Evolutionary conservation across 35 echinoderm and acorn worm genomes (phyloP).

Genomic region (Stichopus chloronotus): DNA sequence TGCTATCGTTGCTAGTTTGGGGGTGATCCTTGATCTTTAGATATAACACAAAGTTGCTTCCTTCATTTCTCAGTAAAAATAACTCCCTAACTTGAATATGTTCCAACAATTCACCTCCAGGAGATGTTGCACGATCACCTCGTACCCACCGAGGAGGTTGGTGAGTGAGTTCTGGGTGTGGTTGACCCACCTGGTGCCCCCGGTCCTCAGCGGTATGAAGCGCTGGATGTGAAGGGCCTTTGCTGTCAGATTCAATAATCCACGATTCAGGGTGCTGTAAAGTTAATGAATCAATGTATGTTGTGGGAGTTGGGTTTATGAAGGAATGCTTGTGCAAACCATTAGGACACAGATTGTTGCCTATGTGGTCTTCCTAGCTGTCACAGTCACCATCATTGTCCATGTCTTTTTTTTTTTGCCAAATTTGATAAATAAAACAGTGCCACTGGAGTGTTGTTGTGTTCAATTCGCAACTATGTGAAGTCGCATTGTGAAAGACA

Average conservation of each 20-base stretch:
- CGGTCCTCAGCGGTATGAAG: neutral
- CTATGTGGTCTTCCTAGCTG: neutral
- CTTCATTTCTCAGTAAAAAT: neutral
- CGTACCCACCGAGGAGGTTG: neutral
- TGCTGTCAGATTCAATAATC: neutral
- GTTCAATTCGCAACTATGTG: neutral
- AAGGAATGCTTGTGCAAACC: neutral
- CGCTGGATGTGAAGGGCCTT: neutral
- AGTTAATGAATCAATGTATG: neutral
- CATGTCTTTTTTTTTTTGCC: neutral
- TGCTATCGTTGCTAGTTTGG: neutral
- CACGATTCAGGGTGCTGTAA: neutral
- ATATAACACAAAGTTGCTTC: too few species aligned
- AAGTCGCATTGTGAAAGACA: neutral
- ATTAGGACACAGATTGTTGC: neutral
- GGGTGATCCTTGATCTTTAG: too few species aligned
- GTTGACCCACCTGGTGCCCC: constrained; percentile 3
- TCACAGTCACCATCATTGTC: neutral
- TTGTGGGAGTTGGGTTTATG: neutral
- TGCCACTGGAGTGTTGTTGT: neutral
- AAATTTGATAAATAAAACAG: neutral
- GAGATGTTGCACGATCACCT: neutral
- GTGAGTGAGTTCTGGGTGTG: neutral
- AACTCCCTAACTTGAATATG: neutral
- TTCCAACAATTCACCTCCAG: neutral